A percentile compares a stretch with the other conserved stretches of the same genome.
phyloP scores from a whole-genome alignment of 30 jellyfish, hydroid and myxozoan species.

The Pseudorhiza aurosa region DNA sequence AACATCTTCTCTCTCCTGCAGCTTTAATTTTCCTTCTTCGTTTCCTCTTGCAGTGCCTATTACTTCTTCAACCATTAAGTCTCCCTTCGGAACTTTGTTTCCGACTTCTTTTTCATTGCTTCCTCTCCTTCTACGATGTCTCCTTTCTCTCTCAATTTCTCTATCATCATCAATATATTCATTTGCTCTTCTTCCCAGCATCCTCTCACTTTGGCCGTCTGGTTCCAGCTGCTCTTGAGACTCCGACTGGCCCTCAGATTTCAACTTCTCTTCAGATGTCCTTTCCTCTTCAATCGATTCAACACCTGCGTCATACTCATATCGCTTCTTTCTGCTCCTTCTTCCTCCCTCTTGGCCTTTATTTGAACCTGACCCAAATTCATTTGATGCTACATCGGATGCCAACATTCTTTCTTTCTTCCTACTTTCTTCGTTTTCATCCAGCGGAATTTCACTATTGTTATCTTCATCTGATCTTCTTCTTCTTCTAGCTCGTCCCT shows the following conservation, averaged over 20 bases:
- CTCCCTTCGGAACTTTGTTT: not conserved
- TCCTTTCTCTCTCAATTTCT: not conserved
- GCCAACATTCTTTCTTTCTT: not conserved
- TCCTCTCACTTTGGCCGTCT: no score
- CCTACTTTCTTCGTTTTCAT: not conserved
- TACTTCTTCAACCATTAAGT: not conserved
- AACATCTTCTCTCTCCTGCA: not conserved
- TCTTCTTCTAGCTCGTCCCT: not conserved
- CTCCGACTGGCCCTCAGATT: not conserved
- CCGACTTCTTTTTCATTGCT: not conserved
- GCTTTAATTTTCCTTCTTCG: not conserved
- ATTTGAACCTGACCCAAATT: no score
- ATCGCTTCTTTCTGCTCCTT: not conserved
- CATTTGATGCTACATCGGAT: not conserved
- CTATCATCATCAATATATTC: not conserved
- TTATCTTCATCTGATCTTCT: not conserved
- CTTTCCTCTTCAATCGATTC: not conserved
- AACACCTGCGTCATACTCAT: not conserved
- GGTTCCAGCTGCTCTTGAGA: no score
- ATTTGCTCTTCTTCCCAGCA: not conserved
- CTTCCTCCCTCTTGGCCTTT: not conserved
- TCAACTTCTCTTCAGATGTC: no score
- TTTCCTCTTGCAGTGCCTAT: not conserved
- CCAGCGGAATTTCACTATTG: not conserved
- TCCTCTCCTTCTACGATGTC: not conserved